phyloP scores from a whole-genome alignment of 2,888 invertebrate genomes.

The Gari tellinella region DNA sequence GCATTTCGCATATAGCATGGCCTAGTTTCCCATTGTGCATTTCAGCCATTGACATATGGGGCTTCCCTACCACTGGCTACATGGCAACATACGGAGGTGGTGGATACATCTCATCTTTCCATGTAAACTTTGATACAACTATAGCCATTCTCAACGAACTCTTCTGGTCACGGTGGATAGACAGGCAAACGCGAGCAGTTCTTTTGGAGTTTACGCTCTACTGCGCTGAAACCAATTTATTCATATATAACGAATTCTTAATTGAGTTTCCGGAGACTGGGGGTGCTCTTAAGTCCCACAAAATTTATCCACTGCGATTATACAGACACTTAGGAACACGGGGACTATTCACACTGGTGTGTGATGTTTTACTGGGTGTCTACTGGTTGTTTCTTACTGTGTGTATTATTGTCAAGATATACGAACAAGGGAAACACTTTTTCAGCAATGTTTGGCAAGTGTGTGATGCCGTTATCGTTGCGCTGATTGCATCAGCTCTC shows the following conservation, averaged over 20 bases:
- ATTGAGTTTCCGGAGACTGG: slow-evolving; percentile 74
- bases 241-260: slow-evolving; percentile 64
- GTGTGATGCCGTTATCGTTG: slow-evolving; percentile 48
- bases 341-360: slow-evolving; percentile 52
- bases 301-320: slow-evolving; percentile 61
- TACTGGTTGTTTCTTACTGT: slow-evolving; percentile 43
- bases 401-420: slow-evolving; percentile 39
- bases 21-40: no score
- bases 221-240: slow-evolving; percentile 70
- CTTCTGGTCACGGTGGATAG: slow-evolving; percentile 65
- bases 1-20: no score
- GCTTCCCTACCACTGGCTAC: slow-evolving; percentile 58
- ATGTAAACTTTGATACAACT: slow-evolving; percentile 57
- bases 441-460: slow-evolving; percentile 60
- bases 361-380: slow-evolving; percentile 51
- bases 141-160: slow-evolving; percentile 60
- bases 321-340: slow-evolving; percentile 52
- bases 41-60: slow-evolving; percentile 53
- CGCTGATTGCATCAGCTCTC: slow-evolving; percentile 28
- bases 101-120: slow-evolving; percentile 69
- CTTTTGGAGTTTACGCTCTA: slow-evolving; percentile 74
- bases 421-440: slow-evolving; percentile 37
- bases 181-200: slow-evolving; percentile 71
- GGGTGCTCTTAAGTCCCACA: slow-evolving; percentile 61
- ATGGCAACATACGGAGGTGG: slow-evolving; percentile 65